A percentile compares a stretch with the other conserved stretches of the same genome.
Conservation (phyloP, 2,888 invertebrate species). For the Drosophila villosipedis region DNA sequence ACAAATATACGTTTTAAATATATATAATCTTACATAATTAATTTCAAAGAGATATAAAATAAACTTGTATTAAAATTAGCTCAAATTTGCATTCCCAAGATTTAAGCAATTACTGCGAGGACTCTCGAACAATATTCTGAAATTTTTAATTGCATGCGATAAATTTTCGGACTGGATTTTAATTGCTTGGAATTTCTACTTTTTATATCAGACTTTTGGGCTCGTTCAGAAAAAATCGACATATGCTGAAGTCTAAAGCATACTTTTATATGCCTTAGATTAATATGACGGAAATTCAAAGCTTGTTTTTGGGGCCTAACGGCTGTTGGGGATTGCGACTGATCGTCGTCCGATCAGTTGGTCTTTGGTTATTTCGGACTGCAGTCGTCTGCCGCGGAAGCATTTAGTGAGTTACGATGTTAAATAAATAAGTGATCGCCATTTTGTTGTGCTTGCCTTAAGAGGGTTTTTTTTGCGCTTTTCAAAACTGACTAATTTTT, state of each 20-base stretch:
- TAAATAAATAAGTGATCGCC: conserved; percentile 14
- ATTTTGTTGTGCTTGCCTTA: conserved; percentile 29
- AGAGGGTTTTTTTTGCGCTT: conserved; percentile 4
- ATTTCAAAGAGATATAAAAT: not conserved
- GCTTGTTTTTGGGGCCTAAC: conserved; percentile 15
- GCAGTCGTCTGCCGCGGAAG: conserved; percentile 62
- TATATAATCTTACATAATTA: not conserved
- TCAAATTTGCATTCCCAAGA: not conserved
- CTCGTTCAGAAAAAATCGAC: fast-evolving
- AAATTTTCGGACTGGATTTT: not conserved
- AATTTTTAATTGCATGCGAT: not conserved
- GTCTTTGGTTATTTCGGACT: conserved; percentile 66
- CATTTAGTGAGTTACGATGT: conserved; percentile 39
- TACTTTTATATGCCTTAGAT: conserved; percentile 13
- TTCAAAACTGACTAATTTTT: conserved; percentile 22
- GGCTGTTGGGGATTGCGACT: conserved; percentile 5
- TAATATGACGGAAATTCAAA: not conserved
- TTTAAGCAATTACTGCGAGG: not conserved
- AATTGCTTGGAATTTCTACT: not conserved
- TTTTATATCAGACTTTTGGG: conserved; percentile 10
- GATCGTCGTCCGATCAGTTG: conserved; percentile 39
- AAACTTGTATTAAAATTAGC: not conserved
- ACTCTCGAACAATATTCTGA: not conserved
- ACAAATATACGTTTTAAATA: not conserved
- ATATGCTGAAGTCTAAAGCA: not conserved